Conservation (phyloP, 1,140 invertebrate species). For the Drosophila punjabiensis region DNA sequence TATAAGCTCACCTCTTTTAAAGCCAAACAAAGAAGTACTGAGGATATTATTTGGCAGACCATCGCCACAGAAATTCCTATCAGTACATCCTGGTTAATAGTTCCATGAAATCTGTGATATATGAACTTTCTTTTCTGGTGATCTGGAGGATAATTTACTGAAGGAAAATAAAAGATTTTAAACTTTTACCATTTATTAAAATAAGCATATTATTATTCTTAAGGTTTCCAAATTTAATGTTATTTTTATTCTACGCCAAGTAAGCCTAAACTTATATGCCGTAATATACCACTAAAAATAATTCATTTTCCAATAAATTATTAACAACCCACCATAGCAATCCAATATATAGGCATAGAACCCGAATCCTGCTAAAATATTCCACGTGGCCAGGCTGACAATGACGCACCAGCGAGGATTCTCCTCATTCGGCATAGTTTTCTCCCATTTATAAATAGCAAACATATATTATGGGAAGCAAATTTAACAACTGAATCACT, state of each 20-base stretch:
- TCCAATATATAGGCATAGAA: conserved; percentile 32
- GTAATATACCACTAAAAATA: no score
- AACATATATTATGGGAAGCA: neutral
- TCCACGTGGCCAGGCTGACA: conserved; percentile 11
- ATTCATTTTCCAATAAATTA: neutral
- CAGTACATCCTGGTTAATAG: conserved; percentile 8
- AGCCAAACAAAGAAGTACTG: neutral
- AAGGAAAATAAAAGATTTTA: neutral
- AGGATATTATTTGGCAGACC: conserved; percentile 12
- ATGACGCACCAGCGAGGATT: conserved; percentile 1
- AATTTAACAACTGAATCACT: conserved; percentile 22
- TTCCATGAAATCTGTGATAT: conserved; percentile 15
- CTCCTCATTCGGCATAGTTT: conserved; percentile 12
- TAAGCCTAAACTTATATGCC: no score
- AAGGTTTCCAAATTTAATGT: neutral
- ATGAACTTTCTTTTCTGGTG: conserved; percentile 10
- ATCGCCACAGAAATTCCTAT: conserved; percentile 17
- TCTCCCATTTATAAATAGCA: conserved; percentile 14
- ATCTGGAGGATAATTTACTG: conserved; percentile 20
- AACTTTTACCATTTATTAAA: neutral
- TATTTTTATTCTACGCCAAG: neutral
- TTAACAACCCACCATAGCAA: conserved; percentile 14
- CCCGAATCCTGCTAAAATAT: conserved; percentile 14
- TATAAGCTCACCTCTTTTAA: conserved; percentile 4
- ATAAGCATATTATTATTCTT: no score